Base-by-base conservation (phyloP, 2,797 vertebrate genomes). In the Hemitrygon akajei region DNA sequence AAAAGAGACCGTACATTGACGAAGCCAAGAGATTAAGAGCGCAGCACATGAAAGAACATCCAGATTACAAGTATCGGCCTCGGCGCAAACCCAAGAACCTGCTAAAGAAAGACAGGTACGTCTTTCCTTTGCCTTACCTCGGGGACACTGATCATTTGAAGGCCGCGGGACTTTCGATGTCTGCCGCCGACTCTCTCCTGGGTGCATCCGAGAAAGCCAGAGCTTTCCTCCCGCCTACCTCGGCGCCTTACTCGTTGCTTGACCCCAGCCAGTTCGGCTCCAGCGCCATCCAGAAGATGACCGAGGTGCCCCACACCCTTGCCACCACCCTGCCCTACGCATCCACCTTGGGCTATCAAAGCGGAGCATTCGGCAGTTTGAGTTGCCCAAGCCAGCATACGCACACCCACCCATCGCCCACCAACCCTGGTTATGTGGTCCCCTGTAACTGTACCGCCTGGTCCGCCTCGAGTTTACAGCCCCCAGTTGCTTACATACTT, bases 401-500 rank as follows among this genome's bases (percentile, higher is more conserved):
- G 95, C 99, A 99, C 97, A 99, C 98, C 95, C 99, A 99, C 97
- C 98, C 99, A 95, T 99, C 99, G 96, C 99, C 99, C 94, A 99
- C 98, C 94, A 99, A 99, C 97, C 99, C 99, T 80, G 99, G 99
- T 95, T 99, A 99, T 94, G 98, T 99, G 94, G 98, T 99, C 95
- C 99, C 99, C 94, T 99, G 99, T 97, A 99, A 99, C 98, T 99
- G 99, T 98, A 97, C 97, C 27, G 98, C 98, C 95, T 99, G 98
- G 98, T 99, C 98, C 94, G 94, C 98, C 94, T 99, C 98, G 94
- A 99, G 98, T 97, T 98, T 99, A 98, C 99, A 99, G 96, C 98
- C 98, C 96, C 99, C 99, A 69, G 98, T 99, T 96, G 98, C 98
- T 97, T 99, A 99, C 98, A 99, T 99, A 97, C 97, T 99, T 95